Evolutionary conservation across 64 coral and sea anemone genomes (phyloP).

Genomic region (Montipora capricornis): DNA sequence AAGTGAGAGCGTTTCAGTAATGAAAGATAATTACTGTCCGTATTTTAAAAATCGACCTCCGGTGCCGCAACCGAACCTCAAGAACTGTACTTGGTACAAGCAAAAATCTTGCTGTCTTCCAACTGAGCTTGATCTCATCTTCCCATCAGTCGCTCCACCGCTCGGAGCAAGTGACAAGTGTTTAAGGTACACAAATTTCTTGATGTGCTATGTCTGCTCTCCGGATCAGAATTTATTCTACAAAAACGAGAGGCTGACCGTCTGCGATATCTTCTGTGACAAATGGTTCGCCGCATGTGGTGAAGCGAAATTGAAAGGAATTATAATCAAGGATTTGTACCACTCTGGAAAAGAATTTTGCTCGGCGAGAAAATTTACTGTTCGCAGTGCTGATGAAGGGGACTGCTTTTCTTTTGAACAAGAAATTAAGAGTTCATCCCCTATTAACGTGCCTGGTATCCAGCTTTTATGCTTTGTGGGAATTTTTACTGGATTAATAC

Average conservation of each 20-base stretch:
- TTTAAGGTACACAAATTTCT: conserved; percentile 65
- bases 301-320: conserved; percentile 83
- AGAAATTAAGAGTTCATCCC: neutral
- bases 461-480: neutral
- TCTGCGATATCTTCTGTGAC: conserved; percentile 86
- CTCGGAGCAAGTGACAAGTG: conserved; percentile 77
- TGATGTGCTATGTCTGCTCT: conserved; percentile 92
- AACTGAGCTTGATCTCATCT: conserved; percentile 82
- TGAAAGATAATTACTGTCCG: conserved; percentile 84
- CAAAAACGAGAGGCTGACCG: conserved; percentile 80
- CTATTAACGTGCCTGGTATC: neutral
- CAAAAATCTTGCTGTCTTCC: conserved; percentile 86
- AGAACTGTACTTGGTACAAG: conserved; percentile 97
- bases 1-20: neutral
- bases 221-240: conserved; percentile 92
- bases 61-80: conserved; percentile 77
- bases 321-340: conserved; percentile 66
- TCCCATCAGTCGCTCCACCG: conserved; percentile 68
- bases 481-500: neutral
- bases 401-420: conserved; percentile 71
- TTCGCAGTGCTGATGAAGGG: conserved; percentile 15
- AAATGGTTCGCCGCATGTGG: conserved; percentile 79
- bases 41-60: conserved; percentile 98
- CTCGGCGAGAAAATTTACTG: conserved; percentile 81
- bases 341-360: conserved; percentile 86